Base-by-base conservation (phyloP, 2,797 vertebrate species). In the Rhynchonycteris naso region DNA sequence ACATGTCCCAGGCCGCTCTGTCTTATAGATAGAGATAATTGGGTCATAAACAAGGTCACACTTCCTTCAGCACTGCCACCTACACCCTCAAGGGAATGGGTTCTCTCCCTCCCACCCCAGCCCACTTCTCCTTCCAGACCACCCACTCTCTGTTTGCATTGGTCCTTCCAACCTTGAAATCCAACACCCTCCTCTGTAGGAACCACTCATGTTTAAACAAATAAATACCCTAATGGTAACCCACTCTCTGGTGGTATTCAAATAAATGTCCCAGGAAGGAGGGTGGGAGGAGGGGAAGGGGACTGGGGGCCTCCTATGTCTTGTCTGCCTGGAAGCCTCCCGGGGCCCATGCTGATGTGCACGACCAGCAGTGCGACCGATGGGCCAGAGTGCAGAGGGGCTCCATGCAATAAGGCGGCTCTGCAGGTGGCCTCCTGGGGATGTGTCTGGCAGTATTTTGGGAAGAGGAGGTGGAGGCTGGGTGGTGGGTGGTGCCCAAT, bases 161-260 rank as follows among this genome's bases (percentile, higher is more conserved):
- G 88, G 47, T 94, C 89, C 93, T 71, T 71, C 84, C 83, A 91
- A 80, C 61, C 96, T 89, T 96, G 97, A 94, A 97, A 97, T 71
- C 76, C 0, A 58, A 97, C 79, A 92, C 96, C 35, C 69, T 78
- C 35, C 65, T 81, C 82, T n/a, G 52, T 26, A 86, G 88, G 92
- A 97, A 82, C 93, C 94, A 96, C 96, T 94, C 93, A 96, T 82
- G 94, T 94, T 97, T 97, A 95, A 94, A 95, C 92, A 97, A 97
- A 97, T 90, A 97, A 96, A 97, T 83, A 94, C 35, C 33, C 91
- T 28, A 54, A 61, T 88, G 26, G 88, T 71, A 88, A 50, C 92
- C 91, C 75, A 56, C 61, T 90, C 88, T 88, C 88, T 21, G 22
- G 59, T 87, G 92, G 93, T 88, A 88, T 90, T 92, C 90, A 94